A percentile compares a stretch with the other conserved stretches of the same genome.
Evolutionary conservation across 2,113 vertebrate species (phyloP).

Genomic region (Herpetotheres cachinnans): DNA sequence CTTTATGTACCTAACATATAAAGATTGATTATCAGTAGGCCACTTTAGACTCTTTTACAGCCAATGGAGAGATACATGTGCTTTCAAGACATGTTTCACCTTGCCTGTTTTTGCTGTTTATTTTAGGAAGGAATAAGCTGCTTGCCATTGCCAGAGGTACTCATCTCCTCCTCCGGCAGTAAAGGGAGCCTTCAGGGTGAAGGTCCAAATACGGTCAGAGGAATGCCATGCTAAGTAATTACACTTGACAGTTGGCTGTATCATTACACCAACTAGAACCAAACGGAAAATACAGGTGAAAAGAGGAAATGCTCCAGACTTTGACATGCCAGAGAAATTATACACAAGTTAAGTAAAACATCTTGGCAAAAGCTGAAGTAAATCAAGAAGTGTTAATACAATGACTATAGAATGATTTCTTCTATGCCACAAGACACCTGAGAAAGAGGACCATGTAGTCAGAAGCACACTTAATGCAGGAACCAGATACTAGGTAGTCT

Average conservation of each 20-base stretch:
- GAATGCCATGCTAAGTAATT: not conserved
- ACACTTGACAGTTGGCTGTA: not conserved
- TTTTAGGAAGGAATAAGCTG: not conserved
- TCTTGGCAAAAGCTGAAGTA: not conserved
- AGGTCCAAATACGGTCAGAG: not conserved
- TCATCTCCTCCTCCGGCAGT: not conserved
- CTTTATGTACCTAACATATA: not conserved
- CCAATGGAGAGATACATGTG: not conserved
- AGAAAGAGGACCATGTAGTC: not conserved
- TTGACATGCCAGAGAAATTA: not conserved
- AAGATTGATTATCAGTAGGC: not conserved
- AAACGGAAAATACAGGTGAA: not conserved
- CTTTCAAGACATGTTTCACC: not conserved
- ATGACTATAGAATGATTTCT: not conserved
- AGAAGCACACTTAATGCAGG: not conserved
- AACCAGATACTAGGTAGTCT: not conserved
- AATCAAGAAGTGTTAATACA: not conserved
- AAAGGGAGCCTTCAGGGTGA: not conserved
- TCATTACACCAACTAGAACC: not conserved
- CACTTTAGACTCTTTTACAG: not conserved
- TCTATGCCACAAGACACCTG: not conserved
- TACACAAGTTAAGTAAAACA: not conserved
- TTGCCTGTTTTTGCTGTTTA: not conserved
- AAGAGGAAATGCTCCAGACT: not conserved
- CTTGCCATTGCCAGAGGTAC: not conserved